Percentiles rank a stretch among this genome's conserved stretches.
Evolutionary conservation across 2,113 vertebrate genomes (phyloP).

Genomic region (Chrysemys picta): DNA sequence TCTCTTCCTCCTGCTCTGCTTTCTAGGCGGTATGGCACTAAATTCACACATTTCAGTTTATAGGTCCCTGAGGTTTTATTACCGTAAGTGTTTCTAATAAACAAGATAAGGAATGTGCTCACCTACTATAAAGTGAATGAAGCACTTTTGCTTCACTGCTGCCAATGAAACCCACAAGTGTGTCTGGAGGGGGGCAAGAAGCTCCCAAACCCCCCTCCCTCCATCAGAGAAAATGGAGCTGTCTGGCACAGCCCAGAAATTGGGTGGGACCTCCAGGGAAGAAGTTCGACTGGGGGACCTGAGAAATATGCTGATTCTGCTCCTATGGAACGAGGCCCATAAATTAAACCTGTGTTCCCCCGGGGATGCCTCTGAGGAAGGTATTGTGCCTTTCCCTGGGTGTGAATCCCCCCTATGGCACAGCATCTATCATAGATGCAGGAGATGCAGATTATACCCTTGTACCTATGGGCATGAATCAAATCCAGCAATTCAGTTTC

Average conservation of each 20-base stretch:
- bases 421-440: neutral
- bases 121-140: neutral
- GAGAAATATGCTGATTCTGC: neutral
- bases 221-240: rapidly evolving
- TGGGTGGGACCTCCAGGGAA: neutral
- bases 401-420: neutral
- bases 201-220: too few species aligned
- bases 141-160: neutral
- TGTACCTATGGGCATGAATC: neutral
- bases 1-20: neutral
- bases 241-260: neutral
- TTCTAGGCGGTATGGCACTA: rapidly evolving
- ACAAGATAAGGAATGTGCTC: neutral
- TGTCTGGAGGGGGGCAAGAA: neutral
- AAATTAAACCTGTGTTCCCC: neutral
- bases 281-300: rapidly evolving
- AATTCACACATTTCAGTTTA: neutral
- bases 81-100: neutral
- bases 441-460: neutral
- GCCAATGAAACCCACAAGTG: rapidly evolving
- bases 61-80: neutral
- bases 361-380: rapidly evolving
- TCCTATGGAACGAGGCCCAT: neutral
- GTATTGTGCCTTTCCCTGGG: neutral
- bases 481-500: neutral